Evolutionary conservation across 2,797 vertebrate genomes (phyloP).

Genomic region (Diglossa cyanea): DNA sequence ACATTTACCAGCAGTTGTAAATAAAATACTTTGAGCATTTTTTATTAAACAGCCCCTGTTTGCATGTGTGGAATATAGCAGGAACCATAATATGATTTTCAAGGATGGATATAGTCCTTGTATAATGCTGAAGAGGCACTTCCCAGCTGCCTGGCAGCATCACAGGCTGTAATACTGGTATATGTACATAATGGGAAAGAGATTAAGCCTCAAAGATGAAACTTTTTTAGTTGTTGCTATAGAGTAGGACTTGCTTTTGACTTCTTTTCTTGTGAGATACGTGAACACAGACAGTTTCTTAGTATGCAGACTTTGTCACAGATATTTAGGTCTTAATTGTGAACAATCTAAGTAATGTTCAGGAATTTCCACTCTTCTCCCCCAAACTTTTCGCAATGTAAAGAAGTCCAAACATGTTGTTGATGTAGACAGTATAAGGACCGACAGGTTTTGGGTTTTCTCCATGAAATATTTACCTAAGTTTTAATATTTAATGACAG

Average conservation of each 20-base stretch:
- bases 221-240: not conserved
- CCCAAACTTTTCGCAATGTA: not conserved
- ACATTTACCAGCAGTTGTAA: not conserved
- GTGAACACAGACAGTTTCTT: not conserved
- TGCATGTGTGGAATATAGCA: not conserved
- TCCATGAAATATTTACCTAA: not conserved
- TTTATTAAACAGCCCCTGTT: not conserved
- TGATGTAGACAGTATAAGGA: not conserved
- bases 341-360: not conserved
- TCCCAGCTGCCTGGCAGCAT: not conserved
- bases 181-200: not conserved
- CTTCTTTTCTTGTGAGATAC: not conserved
- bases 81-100: not conserved
- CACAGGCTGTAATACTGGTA: not conserved
- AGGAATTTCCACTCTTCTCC: not conserved
- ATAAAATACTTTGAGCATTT: not conserved
- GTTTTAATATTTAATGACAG: not conserved
- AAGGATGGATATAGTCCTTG: not conserved
- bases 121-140: not conserved
- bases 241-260: not conserved
- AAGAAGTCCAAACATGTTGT: not conserved
- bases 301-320: not conserved
- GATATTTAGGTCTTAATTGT: not conserved
- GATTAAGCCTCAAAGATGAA: not conserved
- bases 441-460: not conserved